Evolutionary conservation across 1,140 invertebrate genomes (phyloP).

Genomic region (Danaus plexippus): DNA sequence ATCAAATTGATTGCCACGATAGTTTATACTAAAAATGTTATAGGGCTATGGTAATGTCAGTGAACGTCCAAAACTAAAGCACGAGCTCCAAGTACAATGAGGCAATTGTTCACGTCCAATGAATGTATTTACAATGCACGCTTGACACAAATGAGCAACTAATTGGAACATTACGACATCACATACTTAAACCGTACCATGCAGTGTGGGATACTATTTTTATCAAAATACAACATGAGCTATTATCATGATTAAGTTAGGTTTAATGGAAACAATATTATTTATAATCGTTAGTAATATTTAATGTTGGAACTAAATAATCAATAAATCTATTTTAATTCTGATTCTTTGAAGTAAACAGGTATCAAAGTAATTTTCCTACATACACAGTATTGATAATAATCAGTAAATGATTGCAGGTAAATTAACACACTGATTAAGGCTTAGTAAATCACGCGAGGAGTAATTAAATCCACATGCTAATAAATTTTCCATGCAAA

Average conservation of each 20-base stretch:
- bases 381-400: no score
- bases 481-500: constrained; percentile 12
- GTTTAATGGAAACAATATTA: no score
- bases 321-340: no score
- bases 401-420: constrained; percentile 10
- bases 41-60: constrained; percentile 21
- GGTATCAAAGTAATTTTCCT: no score
- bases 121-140: constrained; percentile 62
- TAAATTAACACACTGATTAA: constrained; percentile 13
- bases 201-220: constrained; percentile 42
- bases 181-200: constrained; percentile 43
- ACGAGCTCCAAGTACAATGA: constrained; percentile 51
- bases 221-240: neutral
- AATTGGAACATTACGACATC: constrained; percentile 66
- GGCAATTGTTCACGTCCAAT: constrained; percentile 59
- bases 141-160: constrained; percentile 67
- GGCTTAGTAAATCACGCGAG: constrained; percentile 8
- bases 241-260: no score
- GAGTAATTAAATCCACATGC: constrained; percentile 15
- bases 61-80: constrained; percentile 52
- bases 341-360: no score
- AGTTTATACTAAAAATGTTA: constrained; percentile 11
- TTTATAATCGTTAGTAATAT: no score
- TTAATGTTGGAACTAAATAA: no score
- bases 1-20: no score